phyloP scores from a whole-genome alignment of 2,888 invertebrate species.

The Ochropleura leucogaster region DNA sequence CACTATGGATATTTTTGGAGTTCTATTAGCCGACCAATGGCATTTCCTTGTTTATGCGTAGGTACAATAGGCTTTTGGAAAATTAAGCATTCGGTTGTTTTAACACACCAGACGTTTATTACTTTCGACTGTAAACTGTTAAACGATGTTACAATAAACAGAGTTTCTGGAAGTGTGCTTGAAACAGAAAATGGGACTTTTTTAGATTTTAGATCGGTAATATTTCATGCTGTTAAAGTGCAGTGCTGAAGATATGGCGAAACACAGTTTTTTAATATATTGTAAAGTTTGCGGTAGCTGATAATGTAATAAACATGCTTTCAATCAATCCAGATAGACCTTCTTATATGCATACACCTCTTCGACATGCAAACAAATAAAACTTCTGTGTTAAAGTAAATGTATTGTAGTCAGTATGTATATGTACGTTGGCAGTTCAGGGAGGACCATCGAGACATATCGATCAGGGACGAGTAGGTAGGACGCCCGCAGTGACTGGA shows the following conservation, averaged over 20 bases:
- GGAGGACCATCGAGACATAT: conserved; percentile 82
- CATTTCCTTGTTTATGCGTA: conserved; percentile 82
- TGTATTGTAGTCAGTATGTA: conserved; percentile 26
- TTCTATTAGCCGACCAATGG: conserved; percentile 75
- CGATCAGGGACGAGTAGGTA: conserved; percentile 75
- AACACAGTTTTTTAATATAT: not conserved
- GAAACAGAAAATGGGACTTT: conserved; percentile 10
- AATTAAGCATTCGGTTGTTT: conserved; percentile 71
- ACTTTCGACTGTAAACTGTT: conserved; percentile 66
- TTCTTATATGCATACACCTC: not conserved
- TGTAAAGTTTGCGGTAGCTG: not conserved
- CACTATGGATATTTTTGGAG: conserved; percentile 79
- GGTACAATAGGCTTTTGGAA: conserved; percentile 70
- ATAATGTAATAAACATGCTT: conserved; percentile 7
- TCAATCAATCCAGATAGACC: conserved; percentile 20
- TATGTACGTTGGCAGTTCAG: conserved; percentile 50
- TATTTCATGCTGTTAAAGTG: not conserved
- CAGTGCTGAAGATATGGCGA: not conserved
- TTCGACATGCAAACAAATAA: conserved; percentile 9
- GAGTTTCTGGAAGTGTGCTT: conserved; percentile 27
- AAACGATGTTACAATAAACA: conserved; percentile 52
- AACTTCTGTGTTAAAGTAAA: conserved; percentile 7
- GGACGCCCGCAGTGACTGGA: conserved; percentile 51
- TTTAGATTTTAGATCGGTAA: conserved; percentile 15
- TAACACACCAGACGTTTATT: conserved; percentile 67